Percentiles rank a stretch among this genome's conserved stretches.
Conservation (phyloP, 2,888 invertebrate genomes). For the Himalopsyche japonica region DNA sequence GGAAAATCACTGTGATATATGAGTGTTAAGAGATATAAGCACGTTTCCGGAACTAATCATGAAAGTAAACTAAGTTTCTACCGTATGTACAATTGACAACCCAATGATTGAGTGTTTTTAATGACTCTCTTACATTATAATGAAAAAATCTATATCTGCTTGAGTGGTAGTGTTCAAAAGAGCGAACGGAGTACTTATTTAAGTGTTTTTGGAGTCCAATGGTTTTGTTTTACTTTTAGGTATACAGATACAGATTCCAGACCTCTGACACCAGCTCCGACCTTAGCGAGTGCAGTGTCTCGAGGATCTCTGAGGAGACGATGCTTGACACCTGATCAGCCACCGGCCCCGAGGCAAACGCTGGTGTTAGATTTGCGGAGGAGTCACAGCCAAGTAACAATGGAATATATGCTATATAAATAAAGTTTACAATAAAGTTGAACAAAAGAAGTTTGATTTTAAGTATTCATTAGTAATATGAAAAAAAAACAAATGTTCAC, state of each 20-base stretch:
- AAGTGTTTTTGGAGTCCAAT: no score
- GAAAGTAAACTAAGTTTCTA: no score
- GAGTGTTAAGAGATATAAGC: no score
- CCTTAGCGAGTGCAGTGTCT: conserved; percentile 73
- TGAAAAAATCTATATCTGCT: no score
- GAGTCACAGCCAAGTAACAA: conserved; percentile 66
- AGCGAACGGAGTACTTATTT: no score
- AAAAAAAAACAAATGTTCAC: no score
- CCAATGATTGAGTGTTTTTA: no score
- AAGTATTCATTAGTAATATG: neutral
- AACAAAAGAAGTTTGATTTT: neutral
- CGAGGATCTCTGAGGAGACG: conserved; percentile 66
- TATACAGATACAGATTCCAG: conserved; percentile 86
- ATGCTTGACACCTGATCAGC: conserved; percentile 75
- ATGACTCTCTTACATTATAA: no score
- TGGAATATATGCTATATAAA: neutral
- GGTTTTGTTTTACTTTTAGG: conserved; percentile 49
- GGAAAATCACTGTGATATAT: no score
- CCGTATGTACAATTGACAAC: no score
- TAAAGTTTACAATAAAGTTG: neutral
- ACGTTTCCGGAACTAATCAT: no score
- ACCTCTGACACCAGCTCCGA: conserved; percentile 79
- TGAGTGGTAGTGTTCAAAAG: no score
- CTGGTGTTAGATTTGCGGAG: conserved; percentile 74
- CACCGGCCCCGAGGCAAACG: conserved; percentile 63